A percentile compares a stretch with the other conserved stretches of the same genome.
These are phyloP conservation scores for Chaetodon auriga DNA, from an alignment of 2,113 vertebrate genomes.

Conservation along the genomic window DNA sequence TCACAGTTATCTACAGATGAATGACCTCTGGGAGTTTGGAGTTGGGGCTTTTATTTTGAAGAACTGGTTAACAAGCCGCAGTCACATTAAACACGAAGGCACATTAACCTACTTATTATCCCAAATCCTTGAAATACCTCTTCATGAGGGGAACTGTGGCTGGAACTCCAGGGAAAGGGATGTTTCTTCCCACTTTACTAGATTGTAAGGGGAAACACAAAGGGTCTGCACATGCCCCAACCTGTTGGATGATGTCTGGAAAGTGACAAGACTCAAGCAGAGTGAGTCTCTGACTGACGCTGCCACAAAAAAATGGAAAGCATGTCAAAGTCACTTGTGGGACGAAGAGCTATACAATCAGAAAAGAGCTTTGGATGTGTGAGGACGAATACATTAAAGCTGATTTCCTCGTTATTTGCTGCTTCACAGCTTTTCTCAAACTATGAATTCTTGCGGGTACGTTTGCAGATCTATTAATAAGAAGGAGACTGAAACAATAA, in stretches of 20 bases:
- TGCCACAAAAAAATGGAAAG: background rate
- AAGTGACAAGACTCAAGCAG: slow-evolving; percentile 32
- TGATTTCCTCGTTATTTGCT: background rate
- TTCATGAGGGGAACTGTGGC: background rate
- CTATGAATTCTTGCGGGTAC: slow-evolving; percentile 15
- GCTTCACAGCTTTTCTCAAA: background rate
- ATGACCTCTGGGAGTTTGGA: background rate
- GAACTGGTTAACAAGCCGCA: background rate
- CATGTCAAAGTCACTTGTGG: slow-evolving; percentile 9
- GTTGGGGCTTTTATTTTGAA: slow-evolving; percentile 24
- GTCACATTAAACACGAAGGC: slow-evolving; percentile 2
- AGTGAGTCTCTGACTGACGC: slow-evolving; percentile 9
- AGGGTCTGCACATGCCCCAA: slow-evolving; percentile 41
- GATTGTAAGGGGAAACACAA: slow-evolving; percentile 46
- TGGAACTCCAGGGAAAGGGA: slow-evolving; percentile 25
- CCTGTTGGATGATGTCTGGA: slow-evolving; percentile 47
- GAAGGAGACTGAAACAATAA: background rate
- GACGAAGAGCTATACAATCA: background rate
- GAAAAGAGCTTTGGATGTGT: background rate
- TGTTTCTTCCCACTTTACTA: slow-evolving; percentile 40
- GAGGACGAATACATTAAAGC: background rate
- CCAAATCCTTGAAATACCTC: slow-evolving; percentile 53
- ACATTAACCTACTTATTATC: slow-evolving; percentile 56
- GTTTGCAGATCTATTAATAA: slow-evolving; percentile 11
- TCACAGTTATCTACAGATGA: background rate